Evolutionary conservation across 2,113 vertebrate genomes (phyloP).

Genomic region (Larimichthys crocea): DNA sequence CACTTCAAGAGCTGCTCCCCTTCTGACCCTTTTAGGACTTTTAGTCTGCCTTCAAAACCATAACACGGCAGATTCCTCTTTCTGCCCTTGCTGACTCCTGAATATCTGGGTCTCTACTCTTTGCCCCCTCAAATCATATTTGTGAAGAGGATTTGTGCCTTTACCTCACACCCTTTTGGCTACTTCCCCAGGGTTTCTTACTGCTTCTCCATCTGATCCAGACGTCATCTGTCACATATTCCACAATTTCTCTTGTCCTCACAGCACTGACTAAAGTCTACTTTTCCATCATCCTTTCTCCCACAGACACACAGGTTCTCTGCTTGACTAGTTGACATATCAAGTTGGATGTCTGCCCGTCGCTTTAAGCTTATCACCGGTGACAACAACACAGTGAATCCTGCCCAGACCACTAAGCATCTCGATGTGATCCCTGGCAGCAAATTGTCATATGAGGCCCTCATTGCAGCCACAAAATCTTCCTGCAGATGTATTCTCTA

Average conservation of each 20-base stretch:
- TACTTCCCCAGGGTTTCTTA: background rate
- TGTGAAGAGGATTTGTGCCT: background rate
- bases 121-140: slow-evolving; percentile 20
- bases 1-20: slow-evolving; percentile 5
- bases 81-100: slow-evolving; percentile 8
- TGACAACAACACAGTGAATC: slow-evolving; percentile 58
- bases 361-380: slow-evolving; percentile 49
- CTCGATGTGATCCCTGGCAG: slow-evolving; percentile 49
- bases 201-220: background rate
- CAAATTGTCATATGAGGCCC: slow-evolving; percentile 34
- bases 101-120: slow-evolving; percentile 3
- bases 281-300: slow-evolving; percentile 28
- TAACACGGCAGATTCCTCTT: slow-evolving; percentile 9
- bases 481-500: slow-evolving; percentile 24
- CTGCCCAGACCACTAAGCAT: slow-evolving; percentile 47
- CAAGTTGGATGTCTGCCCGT: slow-evolving; percentile 48
- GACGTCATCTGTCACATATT: slow-evolving; percentile 6
- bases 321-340: slow-evolving; percentile 58
- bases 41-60: slow-evolving; percentile 9
- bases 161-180: background rate
- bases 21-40: slow-evolving; percentile 33
- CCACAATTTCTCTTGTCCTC: slow-evolving; percentile 8
- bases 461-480: slow-evolving; percentile 5
- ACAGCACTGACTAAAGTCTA: background rate
- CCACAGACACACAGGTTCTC: slow-evolving; percentile 36